These are phyloP conservation scores for Lytechinus pictus DNA, from an alignment of 35 echinoderm and acorn worm genomes.

Conservation along the genomic window DNA sequence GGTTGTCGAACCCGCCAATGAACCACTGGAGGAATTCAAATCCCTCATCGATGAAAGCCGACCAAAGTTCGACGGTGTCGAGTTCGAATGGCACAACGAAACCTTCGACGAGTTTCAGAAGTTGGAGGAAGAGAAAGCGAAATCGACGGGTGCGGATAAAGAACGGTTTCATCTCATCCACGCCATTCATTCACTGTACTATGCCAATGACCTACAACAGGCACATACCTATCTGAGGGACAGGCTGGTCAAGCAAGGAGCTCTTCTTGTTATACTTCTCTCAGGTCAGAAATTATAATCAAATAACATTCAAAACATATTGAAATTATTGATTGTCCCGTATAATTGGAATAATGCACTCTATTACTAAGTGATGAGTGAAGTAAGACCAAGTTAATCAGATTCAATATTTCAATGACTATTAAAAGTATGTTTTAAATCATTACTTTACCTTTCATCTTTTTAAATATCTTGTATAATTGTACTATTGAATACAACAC, in stretches of 20 bases:
- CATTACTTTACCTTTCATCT: too few species aligned
- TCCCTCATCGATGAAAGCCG: not conserved
- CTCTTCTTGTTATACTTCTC: slow-evolving; percentile 28
- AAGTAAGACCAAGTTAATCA: too few species aligned
- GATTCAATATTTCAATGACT: too few species aligned
- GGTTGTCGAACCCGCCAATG: slow-evolving; percentile 27
- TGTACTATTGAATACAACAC: too few species aligned
- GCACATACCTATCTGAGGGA: not conserved
- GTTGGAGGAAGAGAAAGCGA: not conserved
- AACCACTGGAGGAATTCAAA: slow-evolving; percentile 17
- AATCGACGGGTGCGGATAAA: not conserved
- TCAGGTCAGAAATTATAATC: slow-evolving; percentile 5
- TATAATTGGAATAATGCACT: too few species aligned
- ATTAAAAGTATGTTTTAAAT: too few species aligned
- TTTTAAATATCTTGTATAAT: too few species aligned
- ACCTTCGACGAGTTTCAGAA: slow-evolving; percentile 34
- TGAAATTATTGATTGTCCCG: too few species aligned
- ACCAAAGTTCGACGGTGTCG: not conserved
- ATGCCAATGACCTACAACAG: slow-evolving; percentile 18
- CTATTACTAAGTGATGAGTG: too few species aligned
- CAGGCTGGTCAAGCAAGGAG: not conserved
- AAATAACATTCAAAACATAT: too few species aligned
- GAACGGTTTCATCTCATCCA: not conserved
- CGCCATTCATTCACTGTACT: slow-evolving; percentile 37
- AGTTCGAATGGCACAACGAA: slow-evolving; percentile 26